These are phyloP conservation scores for Mimachlamys varia DNA, from an alignment of 2,888 invertebrate genomes.

Conservation along the genomic window DNA sequence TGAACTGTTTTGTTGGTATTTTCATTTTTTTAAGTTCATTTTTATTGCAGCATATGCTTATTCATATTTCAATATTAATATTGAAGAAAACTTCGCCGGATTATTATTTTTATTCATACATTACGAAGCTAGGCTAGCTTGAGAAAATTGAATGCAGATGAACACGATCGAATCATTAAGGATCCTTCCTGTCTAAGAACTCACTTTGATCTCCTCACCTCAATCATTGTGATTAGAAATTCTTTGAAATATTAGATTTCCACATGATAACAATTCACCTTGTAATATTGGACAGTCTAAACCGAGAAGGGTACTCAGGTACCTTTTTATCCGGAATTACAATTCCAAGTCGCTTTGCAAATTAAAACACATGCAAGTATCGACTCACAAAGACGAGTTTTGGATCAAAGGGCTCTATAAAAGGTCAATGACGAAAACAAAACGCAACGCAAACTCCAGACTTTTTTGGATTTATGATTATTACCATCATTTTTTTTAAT, in stretches of 20 bases:
- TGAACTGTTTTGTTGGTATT: no score
- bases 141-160: neutral
- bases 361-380: neutral
- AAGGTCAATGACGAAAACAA: no score
- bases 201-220: neutral
- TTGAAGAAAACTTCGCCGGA: no score
- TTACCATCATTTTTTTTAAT: no score
- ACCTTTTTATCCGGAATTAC: neutral
- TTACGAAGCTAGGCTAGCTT: neutral
- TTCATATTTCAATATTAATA: no score
- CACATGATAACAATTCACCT: neutral
- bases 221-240: neutral
- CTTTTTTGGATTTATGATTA: no score
- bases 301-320: neutral
- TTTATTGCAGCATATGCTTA: no score
- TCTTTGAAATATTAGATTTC: conserved; percentile 22
- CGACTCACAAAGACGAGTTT: no score
- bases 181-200: neutral
- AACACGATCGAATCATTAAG: neutral
- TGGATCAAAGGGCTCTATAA: no score
- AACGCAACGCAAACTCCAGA: no score
- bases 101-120: no score
- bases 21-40: no score
- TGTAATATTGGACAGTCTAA: neutral
- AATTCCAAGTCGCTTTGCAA: neutral